Evolutionary conservation across 1,140 invertebrate species (phyloP).

Genomic region (Bombus picipes): DNA sequence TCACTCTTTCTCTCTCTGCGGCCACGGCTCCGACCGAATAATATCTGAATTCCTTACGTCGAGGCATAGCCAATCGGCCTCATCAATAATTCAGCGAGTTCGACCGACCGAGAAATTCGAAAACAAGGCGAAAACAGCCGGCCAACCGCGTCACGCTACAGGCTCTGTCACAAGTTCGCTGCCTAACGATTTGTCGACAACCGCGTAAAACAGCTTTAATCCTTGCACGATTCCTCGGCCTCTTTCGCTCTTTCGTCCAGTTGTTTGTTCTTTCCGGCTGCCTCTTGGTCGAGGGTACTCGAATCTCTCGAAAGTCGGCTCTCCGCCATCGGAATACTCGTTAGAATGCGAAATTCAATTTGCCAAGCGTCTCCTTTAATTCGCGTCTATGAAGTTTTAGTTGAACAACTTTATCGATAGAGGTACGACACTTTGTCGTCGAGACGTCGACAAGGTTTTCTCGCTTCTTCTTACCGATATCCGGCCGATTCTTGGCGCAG

Average conservation of each 20-base stretch:
- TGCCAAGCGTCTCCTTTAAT: background rate
- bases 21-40: conserved; percentile 49
- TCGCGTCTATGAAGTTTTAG: background rate
- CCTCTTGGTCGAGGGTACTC: background rate
- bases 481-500: background rate
- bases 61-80: conserved; percentile 59
- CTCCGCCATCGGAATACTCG: no score
- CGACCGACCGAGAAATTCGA: conserved; percentile 64
- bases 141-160: conserved; percentile 21
- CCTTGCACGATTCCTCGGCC: background rate
- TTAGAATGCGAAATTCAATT: background rate
- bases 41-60: conserved; percentile 65
- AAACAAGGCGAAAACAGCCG: conserved; percentile 69
- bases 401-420: background rate
- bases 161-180: background rate
- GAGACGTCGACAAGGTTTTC: background rate
- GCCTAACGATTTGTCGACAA: background rate
- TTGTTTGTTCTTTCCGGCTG: background rate
- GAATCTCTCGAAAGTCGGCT: background rate
- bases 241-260: background rate
- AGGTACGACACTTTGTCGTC: no score
- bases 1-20: background rate
- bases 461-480: background rate
- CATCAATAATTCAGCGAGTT: conserved; percentile 74
- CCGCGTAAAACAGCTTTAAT: background rate